A percentile compares a stretch with the other conserved stretches of the same genome.
These are phyloP conservation scores for Brachyalestes nurse DNA, from an alignment of 2,797 vertebrate species.

Conservation along the genomic window DNA sequence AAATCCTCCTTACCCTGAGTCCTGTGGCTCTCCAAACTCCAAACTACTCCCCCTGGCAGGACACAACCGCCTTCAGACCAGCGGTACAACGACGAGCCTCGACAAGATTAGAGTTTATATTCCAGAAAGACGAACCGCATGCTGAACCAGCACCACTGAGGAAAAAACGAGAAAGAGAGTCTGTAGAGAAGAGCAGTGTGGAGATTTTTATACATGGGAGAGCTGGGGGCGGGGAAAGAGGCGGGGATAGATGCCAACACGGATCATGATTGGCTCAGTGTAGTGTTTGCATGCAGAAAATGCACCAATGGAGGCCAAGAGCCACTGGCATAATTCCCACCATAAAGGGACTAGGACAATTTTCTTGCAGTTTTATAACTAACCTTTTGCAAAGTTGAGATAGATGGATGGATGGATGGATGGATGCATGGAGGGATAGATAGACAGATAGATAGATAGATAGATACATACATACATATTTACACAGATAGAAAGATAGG, in stretches of 20 bases:
- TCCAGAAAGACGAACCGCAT: constrained; percentile 79
- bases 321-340: background rate
- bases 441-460: constrained; percentile 58
- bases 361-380: background rate
- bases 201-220: constrained; percentile 83
- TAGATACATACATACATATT: constrained; percentile 52
- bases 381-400: constrained; percentile 41
- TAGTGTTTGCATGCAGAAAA: constrained; percentile 79
- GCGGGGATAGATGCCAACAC: constrained; percentile 70
- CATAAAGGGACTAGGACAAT: background rate
- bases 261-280: constrained; percentile 83
- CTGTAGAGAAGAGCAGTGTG: constrained; percentile 83
- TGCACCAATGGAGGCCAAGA: constrained; percentile 54
- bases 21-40: constrained; percentile 71
- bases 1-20: constrained; percentile 69
- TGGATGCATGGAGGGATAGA: constrained; percentile 52
- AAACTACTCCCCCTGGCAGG: constrained; percentile 65
- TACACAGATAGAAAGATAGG: background rate
- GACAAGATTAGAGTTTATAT: constrained; percentile 68
- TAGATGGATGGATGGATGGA: constrained; percentile 47
- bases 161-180: constrained; percentile 62
- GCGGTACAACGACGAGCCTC: constrained; percentile 58
- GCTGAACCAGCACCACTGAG: constrained; percentile 41
- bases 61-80: constrained; percentile 47
- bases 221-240: constrained; percentile 74